phyloP scores from a whole-genome alignment of 2,888 invertebrate genomes.

The Sinotaia quadrata region DNA sequence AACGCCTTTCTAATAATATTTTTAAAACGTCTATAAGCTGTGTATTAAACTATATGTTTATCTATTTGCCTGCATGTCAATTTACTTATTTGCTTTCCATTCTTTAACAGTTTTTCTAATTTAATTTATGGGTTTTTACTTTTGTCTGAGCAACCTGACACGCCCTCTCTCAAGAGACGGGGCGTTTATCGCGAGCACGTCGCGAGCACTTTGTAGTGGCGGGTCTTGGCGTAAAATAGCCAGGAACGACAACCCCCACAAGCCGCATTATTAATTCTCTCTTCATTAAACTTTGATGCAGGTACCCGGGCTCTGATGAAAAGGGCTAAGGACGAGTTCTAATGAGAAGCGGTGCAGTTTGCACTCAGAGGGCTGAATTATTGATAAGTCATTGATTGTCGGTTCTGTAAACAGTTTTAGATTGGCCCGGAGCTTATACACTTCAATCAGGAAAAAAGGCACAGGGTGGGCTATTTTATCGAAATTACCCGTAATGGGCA shows the following conservation, averaged over 20 bases:
- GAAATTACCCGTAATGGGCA: neutral
- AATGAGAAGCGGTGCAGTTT: conserved; percentile 16
- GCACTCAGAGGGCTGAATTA: conserved; percentile 13
- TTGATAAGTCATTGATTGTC: conserved; percentile 18
- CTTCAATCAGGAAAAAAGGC: conserved; percentile 20
- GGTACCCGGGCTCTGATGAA: conserved; percentile 15
- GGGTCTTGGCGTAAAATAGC: conserved; percentile 24
- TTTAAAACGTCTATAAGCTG: neutral
- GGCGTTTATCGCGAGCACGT: conserved; percentile 13
- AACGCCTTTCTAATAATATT: no score
- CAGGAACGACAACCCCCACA: conserved; percentile 16
- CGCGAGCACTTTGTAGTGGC: conserved; percentile 20
- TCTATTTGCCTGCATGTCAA: neutral
- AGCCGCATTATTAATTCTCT: conserved; percentile 20
- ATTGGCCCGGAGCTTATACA: conserved; percentile 1
- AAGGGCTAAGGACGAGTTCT: conserved; percentile 6
- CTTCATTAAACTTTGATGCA: conserved; percentile 26
- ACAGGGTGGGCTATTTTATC: neutral
- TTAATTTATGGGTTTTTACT: neutral
- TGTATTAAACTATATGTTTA: neutral
- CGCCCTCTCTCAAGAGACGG: conserved; percentile 7
- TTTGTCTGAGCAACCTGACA: no score
- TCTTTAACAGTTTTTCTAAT: neutral
- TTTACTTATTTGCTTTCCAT: neutral
- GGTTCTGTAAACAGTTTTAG: conserved; percentile 24